These are phyloP conservation scores for Cepaea nemoralis DNA, from an alignment of 1,140 invertebrate species.

Conservation along the genomic window DNA sequence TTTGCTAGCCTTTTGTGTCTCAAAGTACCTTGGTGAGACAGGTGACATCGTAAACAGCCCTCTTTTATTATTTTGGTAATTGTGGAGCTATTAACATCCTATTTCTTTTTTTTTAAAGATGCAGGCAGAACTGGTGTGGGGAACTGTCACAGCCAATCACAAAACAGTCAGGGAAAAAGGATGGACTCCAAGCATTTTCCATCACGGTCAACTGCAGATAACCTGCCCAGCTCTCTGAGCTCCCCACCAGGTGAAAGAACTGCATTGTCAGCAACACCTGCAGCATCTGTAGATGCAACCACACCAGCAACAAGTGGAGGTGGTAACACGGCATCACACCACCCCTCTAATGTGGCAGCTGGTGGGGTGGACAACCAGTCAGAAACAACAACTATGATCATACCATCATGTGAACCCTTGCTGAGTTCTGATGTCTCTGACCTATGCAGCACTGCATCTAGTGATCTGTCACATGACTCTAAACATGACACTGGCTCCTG, in stretches of 20 bases:
- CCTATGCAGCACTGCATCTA: slow-evolving; percentile 20
- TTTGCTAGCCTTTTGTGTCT: too few relatives aligned
- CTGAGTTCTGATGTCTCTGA: slow-evolving; percentile 9
- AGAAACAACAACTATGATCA: background rate
- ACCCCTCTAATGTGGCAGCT: background rate
- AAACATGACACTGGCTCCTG: background rate
- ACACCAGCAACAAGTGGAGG: background rate
- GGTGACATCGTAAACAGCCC: too few relatives aligned
- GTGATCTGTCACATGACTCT: slow-evolving; percentile 23
- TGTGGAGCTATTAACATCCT: background rate
- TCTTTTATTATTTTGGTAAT: too few relatives aligned
- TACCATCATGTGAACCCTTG: slow-evolving; percentile 16
- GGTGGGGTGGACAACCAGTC: background rate
- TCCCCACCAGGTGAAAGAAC: slow-evolving; percentile 31
- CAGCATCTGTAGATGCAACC: slow-evolving; percentile 15
- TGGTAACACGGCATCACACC: background rate
- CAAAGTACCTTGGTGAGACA: too few relatives aligned
- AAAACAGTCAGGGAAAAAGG: slow-evolving; percentile 32
- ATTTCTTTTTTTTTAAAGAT: slow-evolving; percentile 12
- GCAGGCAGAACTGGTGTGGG: slow-evolving; percentile 12
- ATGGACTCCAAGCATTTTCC: slow-evolving; percentile 49
- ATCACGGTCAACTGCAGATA: slow-evolving; percentile 44
- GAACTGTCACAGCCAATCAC: slow-evolving; percentile 15
- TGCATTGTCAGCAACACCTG: slow-evolving; percentile 2
- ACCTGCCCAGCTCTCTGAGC: slow-evolving; percentile 36